Conservation (phyloP, 1,140 invertebrate species). For the Plectrocnemia conspersa region DNA sequence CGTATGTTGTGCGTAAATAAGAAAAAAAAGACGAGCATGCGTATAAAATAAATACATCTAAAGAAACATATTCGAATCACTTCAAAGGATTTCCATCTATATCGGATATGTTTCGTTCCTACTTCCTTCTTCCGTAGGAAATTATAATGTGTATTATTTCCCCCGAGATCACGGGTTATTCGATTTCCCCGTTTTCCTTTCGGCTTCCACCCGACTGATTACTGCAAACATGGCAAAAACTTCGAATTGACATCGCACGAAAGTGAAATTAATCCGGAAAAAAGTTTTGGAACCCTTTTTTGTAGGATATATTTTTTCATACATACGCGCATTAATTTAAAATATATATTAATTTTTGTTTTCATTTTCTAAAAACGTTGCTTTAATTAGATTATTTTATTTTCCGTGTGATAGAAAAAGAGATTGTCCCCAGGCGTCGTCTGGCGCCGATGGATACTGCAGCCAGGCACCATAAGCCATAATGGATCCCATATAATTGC, state of each 20-base stretch:
- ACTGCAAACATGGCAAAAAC: conserved; percentile 3
- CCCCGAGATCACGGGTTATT: conserved; percentile 25
- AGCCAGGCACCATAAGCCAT: neutral
- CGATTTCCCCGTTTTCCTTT: conserved; percentile 23
- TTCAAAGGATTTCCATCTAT: too few species aligned
- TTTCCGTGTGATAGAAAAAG: conserved; percentile 3
- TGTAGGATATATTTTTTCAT: too few species aligned
- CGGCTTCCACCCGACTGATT: conserved; percentile 12
- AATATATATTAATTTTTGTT: too few species aligned
- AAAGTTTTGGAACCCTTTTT: neutral
- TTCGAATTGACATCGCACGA: neutral
- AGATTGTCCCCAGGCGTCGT: neutral
- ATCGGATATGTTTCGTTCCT: conserved; percentile 7
- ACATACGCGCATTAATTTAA: too few species aligned
- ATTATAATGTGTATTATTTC: conserved; percentile 32
- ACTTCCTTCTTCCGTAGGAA: conserved; percentile 9
- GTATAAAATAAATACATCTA: too few species aligned
- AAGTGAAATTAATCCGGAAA: neutral
- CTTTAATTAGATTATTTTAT: conserved; percentile 16
- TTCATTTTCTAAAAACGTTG: too few species aligned
- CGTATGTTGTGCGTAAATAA: too few species aligned
- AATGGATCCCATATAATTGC: conserved; percentile 27
- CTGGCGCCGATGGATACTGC: conserved; percentile 6
- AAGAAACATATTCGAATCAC: too few species aligned
- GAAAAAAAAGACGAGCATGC: too few species aligned